These are phyloP conservation scores for Nasonia vitripennis DNA, from an alignment of 1,140 invertebrate species.

Conservation along the genomic window DNA sequence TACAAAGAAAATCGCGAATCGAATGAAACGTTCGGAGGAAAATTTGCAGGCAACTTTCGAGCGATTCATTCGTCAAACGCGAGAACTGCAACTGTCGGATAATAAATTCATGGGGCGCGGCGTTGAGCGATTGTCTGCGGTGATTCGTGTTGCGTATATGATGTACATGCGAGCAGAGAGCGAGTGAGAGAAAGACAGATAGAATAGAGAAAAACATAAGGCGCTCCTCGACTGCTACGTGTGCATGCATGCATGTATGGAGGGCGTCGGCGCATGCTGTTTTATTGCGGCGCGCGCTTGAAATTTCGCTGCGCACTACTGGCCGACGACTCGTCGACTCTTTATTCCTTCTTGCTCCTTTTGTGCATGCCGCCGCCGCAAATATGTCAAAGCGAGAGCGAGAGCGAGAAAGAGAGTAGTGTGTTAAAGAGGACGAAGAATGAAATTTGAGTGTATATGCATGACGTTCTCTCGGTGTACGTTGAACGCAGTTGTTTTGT, in stretches of 20 bases:
- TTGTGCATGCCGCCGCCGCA: neutral
- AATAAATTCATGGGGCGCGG: neutral
- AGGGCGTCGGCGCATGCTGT: slow-evolving; percentile 1
- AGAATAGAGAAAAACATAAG: slow-evolving; percentile 54
- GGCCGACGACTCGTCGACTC: too few species aligned
- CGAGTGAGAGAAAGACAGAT: neutral
- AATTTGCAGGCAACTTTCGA: neutral
- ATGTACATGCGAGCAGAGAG: neutral
- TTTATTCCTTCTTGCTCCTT: neutral
- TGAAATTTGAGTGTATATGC: neutral
- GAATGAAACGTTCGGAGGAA: too few species aligned
- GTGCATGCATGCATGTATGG: slow-evolving; percentile 64
- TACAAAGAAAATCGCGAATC: neutral
- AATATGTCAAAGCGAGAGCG: neutral
- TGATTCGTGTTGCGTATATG: neutral
- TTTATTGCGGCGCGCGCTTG: neutral
- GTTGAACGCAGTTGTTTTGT: neutral
- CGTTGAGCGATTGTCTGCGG: neutral
- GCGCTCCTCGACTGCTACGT: slow-evolving; percentile 62
- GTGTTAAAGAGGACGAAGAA: neutral
- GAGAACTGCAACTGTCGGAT: neutral
- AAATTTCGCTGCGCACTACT: neutral
- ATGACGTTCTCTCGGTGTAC: too few species aligned
- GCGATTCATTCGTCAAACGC: neutral
- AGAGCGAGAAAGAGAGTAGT: neutral